Base-by-base conservation (phyloP, 2,113 vertebrate genomes). In the Ceratotherium simum region DNA sequence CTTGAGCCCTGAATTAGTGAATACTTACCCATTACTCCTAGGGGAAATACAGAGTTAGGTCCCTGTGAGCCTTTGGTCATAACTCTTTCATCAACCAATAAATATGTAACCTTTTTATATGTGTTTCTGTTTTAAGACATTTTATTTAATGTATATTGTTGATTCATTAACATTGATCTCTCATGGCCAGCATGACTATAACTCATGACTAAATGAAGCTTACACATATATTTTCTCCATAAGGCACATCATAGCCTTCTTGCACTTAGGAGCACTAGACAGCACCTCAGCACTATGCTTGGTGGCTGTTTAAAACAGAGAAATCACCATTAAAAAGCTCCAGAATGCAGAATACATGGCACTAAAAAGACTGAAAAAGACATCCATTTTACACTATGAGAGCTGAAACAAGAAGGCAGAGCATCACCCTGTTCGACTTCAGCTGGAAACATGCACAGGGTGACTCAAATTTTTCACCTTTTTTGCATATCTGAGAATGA, bases 121-220 rank as follows among this genome's bases (percentile, higher is more conserved):
- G 13, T 93, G 69, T 88, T 82, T 94, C 81, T 94, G 46, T 86
- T 81, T 96, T 39, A 94, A 80, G 36, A 39, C 51, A 36, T 33
- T 39, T 62, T 51, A 92, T 83, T 82, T 75, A 82, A 51, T 81
- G 39, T 84, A 21, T 46, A 56, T 80, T 36, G 4, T 42, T 90
- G 73, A 64, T 95, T 82, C 65, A 65, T 62, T 81, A 87, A 29
- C 33, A 31, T 65, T 56, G 23, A 81, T 70, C 21, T 82, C 14
- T 82, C 14, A 64, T 8, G 20, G 23, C 56, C 46, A 70, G 1
- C 62, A 83, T 36, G 8, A 16, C 81, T 78, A 25, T 85, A 70
- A 76, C 31, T 73, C 2, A 39, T 70, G 5, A 14, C 54, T 79
- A 33, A 73, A 36, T 83, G 46, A 76, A 87, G 16, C 31, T 76